These are phyloP conservation scores for Linnaemya vulpina DNA, from an alignment of 2,888 invertebrate genomes.

Conservation along the genomic window DNA sequence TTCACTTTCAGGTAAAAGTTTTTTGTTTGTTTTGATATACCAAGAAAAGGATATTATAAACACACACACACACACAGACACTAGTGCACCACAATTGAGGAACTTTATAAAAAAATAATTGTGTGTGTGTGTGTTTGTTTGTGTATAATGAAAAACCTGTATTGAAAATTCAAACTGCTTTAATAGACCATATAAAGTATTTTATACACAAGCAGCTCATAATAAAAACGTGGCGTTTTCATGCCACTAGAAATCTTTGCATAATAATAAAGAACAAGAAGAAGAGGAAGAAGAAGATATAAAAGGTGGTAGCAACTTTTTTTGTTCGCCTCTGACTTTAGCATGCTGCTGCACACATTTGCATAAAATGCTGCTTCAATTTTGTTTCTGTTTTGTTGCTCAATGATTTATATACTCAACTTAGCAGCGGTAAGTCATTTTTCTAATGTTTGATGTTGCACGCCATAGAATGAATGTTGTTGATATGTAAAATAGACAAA, in stretches of 20 bases:
- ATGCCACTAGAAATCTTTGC: constrained; percentile 39
- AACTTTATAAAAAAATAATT: constrained; percentile 31
- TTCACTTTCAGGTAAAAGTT: constrained; percentile 17
- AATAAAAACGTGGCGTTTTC: constrained; percentile 67
- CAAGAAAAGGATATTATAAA: neutral
- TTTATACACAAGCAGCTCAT: constrained; percentile 58
- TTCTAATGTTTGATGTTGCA: constrained; percentile 70
- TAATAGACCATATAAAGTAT: constrained; percentile 69
- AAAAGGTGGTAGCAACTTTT: constrained; percentile 38
- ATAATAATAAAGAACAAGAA: constrained; percentile 18
- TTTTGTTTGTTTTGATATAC: constrained; percentile 7
- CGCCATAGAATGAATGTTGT: constrained; percentile 61
- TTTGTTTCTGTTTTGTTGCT: constrained; percentile 13
- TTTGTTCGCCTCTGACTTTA: constrained; percentile 59
- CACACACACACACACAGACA: constrained; percentile 15
- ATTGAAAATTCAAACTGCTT: constrained; percentile 57
- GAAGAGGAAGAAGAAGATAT: constrained; percentile 23
- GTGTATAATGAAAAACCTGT: neutral
- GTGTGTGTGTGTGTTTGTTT: no score
- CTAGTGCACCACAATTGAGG: constrained; percentile 41
- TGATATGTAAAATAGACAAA: constrained; percentile 62
- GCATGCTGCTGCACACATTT: constrained; percentile 55
- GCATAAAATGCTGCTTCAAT: constrained; percentile 57
- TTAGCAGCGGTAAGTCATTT: constrained; percentile 70
- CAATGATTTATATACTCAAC: constrained; percentile 71